Evolutionary conservation across 2,113 vertebrate genomes (phyloP).

Genomic region (Ginglymostoma cirratum): DNA sequence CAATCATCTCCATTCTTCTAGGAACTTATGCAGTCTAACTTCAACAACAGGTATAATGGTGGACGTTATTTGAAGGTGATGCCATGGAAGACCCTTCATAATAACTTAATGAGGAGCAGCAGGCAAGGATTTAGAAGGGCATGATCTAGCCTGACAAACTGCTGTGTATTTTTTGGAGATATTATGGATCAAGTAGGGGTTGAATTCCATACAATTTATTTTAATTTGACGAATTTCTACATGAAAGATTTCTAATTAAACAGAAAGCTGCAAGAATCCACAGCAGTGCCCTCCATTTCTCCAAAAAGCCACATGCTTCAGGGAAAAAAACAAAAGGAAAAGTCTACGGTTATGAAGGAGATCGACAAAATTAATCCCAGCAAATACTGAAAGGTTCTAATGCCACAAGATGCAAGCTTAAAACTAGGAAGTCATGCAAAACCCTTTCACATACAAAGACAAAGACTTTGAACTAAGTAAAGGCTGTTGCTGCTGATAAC

Average conservation of each 20-base stretch:
- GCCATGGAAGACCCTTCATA: background rate
- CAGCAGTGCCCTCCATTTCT: background rate
- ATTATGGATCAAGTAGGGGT: background rate
- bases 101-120: background rate
- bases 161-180: background rate
- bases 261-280: background rate
- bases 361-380: background rate
- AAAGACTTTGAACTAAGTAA: background rate
- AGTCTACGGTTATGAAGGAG: background rate
- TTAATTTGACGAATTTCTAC: background rate
- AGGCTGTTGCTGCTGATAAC: background rate
- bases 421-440: background rate
- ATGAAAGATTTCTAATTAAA: background rate
- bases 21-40: background rate
- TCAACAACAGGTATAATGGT: background rate
- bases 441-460: background rate
- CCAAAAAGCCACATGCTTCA: background rate
- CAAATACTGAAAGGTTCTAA: background rate
- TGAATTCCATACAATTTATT: background rate
- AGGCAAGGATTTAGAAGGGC: background rate
- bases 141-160: background rate
- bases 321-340: background rate
- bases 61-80: background rate
- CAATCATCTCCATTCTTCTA: background rate
- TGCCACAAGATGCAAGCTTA: background rate